Conservation (phyloP, 2,888 invertebrate species). For the Perithous albicinctus region DNA sequence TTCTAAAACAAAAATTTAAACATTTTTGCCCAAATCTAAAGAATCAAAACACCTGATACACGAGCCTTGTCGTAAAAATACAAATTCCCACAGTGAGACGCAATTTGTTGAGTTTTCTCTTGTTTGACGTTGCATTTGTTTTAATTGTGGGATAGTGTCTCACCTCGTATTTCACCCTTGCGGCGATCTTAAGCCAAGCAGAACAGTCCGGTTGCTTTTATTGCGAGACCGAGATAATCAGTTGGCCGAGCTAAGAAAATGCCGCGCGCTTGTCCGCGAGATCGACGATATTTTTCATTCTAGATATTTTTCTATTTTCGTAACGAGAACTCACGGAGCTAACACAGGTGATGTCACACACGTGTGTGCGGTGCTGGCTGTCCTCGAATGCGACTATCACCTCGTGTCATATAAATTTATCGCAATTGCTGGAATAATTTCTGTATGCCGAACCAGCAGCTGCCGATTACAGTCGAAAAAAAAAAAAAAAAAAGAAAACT, state of each 20-base stretch:
- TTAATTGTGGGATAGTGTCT: conserved; percentile 9
- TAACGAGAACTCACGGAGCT: conserved; percentile 41
- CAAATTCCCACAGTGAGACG: not conserved
- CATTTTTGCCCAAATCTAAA: too few species aligned
- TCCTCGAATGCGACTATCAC: conserved; percentile 35
- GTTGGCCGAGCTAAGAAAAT: conserved; percentile 27
- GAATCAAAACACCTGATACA: too few species aligned
- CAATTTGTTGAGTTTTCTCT: not conserved
- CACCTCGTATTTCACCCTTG: conserved; percentile 25
- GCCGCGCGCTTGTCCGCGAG: too few species aligned
- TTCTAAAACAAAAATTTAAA: too few species aligned
- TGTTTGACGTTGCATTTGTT: not conserved
- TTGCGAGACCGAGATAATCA: conserved; percentile 15
- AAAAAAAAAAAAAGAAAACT: not conserved
- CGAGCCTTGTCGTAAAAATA: not conserved
- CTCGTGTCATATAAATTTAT: conserved; percentile 53
- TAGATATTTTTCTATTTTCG: conserved; percentile 42
- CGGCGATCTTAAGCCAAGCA: conserved; percentile 13
- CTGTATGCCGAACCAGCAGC: not conserved
- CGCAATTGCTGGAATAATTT: conserved; percentile 35
- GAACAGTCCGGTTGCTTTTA: conserved; percentile 1
- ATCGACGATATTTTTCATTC: conserved; percentile 44
- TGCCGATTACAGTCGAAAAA: conserved; percentile 11
- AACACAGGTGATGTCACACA: conserved; percentile 52
- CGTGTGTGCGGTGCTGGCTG: too few species aligned